Base-by-base conservation (phyloP, 2,113 vertebrate genomes). In the Tauraco erythrolophus region DNA sequence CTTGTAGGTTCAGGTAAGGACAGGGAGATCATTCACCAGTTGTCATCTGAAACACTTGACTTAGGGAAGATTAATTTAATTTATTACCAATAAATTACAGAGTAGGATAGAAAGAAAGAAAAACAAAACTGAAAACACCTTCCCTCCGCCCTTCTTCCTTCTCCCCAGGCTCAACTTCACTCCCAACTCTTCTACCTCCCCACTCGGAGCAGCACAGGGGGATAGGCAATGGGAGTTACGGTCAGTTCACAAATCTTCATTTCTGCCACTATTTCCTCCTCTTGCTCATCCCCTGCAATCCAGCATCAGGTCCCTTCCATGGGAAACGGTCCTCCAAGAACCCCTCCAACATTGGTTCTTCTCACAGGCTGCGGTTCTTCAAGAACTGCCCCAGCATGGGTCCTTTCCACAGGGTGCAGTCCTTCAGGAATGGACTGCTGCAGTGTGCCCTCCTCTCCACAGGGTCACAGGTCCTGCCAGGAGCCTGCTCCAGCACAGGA, bases 1-100 rank as follows among this genome's bases (percentile, higher is more conserved):
- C 39, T 54, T 43, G 25, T 30, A 9, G 24, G n/a, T 4, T 41
- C 24, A 71, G 30, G 15, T 41, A 37, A 30, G 25, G 24, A 57
- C 18, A n/a, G 7, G 14, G 11, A 46, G 1, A 43, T 5, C 43
- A 6, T 6, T 15, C 35, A 35, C 27, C 45, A 31, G 10, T 1
- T 19, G 39, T 2, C n/a, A 50, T 3, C 48, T 1, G 0, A 28
- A 76, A 45, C 4, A 24, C 16, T 37, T 1, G 0, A 19, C 23
- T 11, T 24, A 2, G 7, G 9, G 11, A 39, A 50, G 8, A 62
- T 10, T 8, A 48, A 50, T 45, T 46, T 37, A 61, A 87, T 48
- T 28, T 37, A 46, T 46, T 75, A 23, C 46, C 8, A 57, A 35
- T 35, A 64, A 64, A 27, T 33, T 70, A 48, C 54, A 69, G 39